These are phyloP conservation scores for Amblyopsis hoosieri DNA, from an alignment of 2,797 vertebrate species.

Conservation along the genomic window DNA sequence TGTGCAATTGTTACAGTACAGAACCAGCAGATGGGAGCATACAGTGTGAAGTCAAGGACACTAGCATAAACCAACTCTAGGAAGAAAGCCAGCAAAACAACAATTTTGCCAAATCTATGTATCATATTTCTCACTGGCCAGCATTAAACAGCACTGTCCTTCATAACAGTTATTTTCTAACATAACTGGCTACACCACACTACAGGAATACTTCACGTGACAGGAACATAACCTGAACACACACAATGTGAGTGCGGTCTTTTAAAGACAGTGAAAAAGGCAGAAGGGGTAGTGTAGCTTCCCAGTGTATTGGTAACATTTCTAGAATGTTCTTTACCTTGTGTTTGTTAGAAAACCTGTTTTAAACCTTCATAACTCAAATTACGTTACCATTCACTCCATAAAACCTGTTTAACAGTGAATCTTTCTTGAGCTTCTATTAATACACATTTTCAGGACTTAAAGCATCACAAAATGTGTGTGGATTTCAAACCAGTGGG, in stretches of 20 bases:
- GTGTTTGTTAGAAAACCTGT: neutral
- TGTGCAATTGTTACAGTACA: slow-evolving; percentile 51
- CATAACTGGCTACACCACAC: neutral
- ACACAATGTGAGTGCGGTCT: neutral
- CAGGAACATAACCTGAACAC: neutral
- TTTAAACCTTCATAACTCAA: neutral
- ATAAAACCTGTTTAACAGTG: too few relatives aligned
- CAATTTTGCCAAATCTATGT: too few relatives aligned
- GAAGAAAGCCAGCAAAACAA: too few relatives aligned
- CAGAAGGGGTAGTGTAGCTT: neutral
- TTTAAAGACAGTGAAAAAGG: neutral
- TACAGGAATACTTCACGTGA: neutral
- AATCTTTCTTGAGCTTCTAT: too few relatives aligned
- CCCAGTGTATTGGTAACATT: neutral
- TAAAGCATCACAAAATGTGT: slow-evolving; percentile 19
- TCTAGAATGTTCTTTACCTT: neutral
- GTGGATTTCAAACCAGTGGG: slow-evolving; percentile 20
- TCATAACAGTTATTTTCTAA: neutral
- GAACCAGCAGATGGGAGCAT: slow-evolving; percentile 63
- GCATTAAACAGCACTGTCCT: neutral
- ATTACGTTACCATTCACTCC: too few relatives aligned
- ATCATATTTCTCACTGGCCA: neutral
- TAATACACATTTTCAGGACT: too few relatives aligned
- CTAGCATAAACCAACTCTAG: neutral
- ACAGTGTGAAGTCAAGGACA: slow-evolving; percentile 41